These are phyloP conservation scores for Botia almorhae DNA, from an alignment of 2,797 vertebrate genomes.

Conservation along the genomic window DNA sequence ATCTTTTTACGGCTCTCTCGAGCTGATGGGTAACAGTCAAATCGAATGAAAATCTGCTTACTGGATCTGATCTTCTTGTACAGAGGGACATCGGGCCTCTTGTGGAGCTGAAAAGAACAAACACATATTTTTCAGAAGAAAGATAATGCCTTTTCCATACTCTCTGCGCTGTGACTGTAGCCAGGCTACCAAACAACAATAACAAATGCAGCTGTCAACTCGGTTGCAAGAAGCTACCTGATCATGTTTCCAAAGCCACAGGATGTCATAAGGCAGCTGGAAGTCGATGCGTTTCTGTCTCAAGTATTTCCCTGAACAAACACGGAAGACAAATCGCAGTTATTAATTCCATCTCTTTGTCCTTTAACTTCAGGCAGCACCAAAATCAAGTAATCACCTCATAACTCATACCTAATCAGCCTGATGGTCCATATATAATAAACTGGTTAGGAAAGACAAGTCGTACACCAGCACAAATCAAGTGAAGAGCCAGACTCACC, in stretches of 20 bases:
- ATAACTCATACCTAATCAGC: constrained; percentile 32
- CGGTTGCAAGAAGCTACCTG: constrained; percentile 81
- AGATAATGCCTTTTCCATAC: neutral
- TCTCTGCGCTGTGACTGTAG: neutral
- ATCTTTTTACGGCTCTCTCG: neutral
- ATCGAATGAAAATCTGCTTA: constrained; percentile 63
- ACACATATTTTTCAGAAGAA: neutral
- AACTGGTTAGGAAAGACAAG: constrained; percentile 28
- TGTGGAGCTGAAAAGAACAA: constrained; percentile 75
- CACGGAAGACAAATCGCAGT: constrained; percentile 36
- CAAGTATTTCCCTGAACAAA: constrained; percentile 90
- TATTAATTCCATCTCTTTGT: constrained; percentile 39
- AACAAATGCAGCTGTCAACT: constrained; percentile 4
- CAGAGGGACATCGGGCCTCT: constrained; percentile 82
- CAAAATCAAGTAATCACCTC: constrained; percentile 36
- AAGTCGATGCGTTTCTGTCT: constrained; percentile 98
- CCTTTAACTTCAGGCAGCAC: constrained; percentile 23
- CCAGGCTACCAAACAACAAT: neutral
- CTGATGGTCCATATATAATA: constrained; percentile 13
- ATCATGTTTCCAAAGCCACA: constrained; percentile 99
- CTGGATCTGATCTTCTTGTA: constrained; percentile 85
- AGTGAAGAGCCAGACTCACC: constrained; percentile 80
- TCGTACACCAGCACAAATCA: neutral
- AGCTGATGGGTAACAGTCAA: neutral
- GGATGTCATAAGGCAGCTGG: constrained; percentile 98